A percentile compares a stretch with the other conserved stretches of the same genome.
Evolutionary conservation across 2,797 vertebrate genomes (phyloP).

Genomic region (Pangasius sanitwongsei): DNA sequence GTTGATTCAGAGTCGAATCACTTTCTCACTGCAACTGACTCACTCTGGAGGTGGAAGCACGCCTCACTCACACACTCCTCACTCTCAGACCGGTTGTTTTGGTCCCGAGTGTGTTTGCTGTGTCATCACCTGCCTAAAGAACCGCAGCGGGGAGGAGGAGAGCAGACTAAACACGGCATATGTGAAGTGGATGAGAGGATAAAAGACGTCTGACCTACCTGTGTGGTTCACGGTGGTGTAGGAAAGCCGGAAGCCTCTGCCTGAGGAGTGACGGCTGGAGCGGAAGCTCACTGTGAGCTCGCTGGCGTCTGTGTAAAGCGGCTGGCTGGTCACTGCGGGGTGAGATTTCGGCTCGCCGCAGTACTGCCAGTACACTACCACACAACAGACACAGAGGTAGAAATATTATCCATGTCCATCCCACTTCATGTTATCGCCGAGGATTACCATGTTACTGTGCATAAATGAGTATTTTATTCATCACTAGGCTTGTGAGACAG

Average conservation of each 20-base stretch:
- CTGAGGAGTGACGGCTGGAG: slow-evolving; percentile 79
- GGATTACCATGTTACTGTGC: not conserved
- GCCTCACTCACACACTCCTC: not conserved
- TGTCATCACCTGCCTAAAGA: not conserved
- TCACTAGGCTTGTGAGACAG: not conserved
- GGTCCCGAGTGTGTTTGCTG: no score
- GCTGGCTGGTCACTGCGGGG: slow-evolving; percentile 40
- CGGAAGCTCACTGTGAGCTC: slow-evolving; percentile 80
- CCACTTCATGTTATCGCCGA: not conserved
- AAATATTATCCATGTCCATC: not conserved
- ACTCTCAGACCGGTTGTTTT: not conserved
- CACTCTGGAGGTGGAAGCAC: not conserved
- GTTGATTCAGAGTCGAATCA: not conserved
- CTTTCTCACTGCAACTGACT: not conserved
- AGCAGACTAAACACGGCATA: not conserved
- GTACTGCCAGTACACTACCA: slow-evolving; percentile 69
- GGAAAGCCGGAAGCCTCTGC: slow-evolving; percentile 83
- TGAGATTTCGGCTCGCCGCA: slow-evolving; percentile 71
- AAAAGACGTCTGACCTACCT: slow-evolving; percentile 68
- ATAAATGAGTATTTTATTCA: not conserved
- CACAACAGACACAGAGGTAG: not conserved
- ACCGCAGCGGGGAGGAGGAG: no score
- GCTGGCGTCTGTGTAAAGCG: slow-evolving; percentile 73
- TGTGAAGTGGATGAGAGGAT: not conserved
- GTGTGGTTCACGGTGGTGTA: slow-evolving; percentile 80